Conservation (phyloP, 2,797 vertebrate genomes). For the Amblyopsis hoosieri region DNA sequence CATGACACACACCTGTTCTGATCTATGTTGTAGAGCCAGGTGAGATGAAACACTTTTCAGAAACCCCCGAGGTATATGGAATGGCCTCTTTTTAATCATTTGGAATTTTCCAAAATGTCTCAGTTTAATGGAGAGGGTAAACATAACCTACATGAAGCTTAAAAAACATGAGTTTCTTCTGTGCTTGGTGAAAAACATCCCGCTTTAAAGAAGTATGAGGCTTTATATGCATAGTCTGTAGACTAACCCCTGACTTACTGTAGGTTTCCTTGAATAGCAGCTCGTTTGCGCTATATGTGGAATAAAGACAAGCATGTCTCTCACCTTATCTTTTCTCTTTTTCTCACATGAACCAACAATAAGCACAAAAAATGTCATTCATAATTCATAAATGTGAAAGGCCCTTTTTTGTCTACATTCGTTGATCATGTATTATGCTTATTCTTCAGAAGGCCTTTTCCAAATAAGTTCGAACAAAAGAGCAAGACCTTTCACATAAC, state of each 20-base stretch:
- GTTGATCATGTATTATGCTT: slow-evolving; percentile 1
- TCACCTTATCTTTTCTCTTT: neutral
- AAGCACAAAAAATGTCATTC: neutral
- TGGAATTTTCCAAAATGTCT: no score
- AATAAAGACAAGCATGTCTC: neutral
- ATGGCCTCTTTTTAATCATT: slow-evolving; percentile 3
- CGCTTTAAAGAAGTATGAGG: no score
- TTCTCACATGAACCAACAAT: neutral
- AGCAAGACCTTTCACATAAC: slow-evolving; percentile 8
- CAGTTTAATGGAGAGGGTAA: no score
- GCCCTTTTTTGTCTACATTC: slow-evolving; percentile 1
- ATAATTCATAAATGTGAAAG: slow-evolving; percentile 8
- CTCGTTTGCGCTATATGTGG: neutral
- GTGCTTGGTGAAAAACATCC: no score
- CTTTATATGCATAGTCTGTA: no score
- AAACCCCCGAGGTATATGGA: slow-evolving; percentile 12
- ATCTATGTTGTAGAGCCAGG: slow-evolving; percentile 41
- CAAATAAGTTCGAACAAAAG: neutral
- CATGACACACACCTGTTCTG: slow-evolving; percentile 48
- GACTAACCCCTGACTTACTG: neutral
- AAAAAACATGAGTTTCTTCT: no score
- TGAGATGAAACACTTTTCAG: slow-evolving; percentile 22
- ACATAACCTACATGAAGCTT: no score
- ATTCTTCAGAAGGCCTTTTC: slow-evolving; percentile 1
- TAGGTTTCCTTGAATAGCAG: neutral